Conservation (phyloP, 2,797 vertebrate genomes). For the Todus mexicanus region DNA sequence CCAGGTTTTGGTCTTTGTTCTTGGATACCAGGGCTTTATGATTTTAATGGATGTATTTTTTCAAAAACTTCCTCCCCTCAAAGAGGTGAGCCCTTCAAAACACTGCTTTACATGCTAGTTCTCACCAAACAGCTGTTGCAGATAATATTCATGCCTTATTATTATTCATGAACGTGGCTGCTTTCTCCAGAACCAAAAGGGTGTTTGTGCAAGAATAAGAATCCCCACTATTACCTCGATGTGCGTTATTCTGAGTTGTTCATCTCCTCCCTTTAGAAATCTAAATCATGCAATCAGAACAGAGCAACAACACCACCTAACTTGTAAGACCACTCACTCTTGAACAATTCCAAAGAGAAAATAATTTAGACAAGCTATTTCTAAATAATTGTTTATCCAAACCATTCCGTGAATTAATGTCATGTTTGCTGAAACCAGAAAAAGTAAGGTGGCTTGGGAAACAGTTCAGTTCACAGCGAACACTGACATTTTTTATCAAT, state of each 20-base stretch:
- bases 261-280: not conserved
- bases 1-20: not conserved
- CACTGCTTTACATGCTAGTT: not conserved
- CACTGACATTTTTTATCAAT: not conserved
- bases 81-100: not conserved
- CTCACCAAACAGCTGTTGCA: constrained; percentile 24
- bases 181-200: constrained; percentile 37
- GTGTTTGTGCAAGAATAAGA: constrained; percentile 29
- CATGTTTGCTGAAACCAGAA: not conserved
- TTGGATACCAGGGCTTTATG: not conserved
- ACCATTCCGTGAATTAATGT: not conserved
- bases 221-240: constrained; percentile 14
- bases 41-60: not conserved
- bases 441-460: not conserved
- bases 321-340: not conserved
- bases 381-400: not conserved
- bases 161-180: constrained; percentile 1
- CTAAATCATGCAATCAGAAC: not conserved
- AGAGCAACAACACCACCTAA: not conserved
- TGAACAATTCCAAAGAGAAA: not conserved
- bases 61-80: not conserved
- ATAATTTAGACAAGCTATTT: not conserved
- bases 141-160: constrained; percentile 1
- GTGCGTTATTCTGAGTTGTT: not conserved
- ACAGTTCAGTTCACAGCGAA: not conserved